A percentile compares a stretch with the other conserved stretches of the same genome.
phyloP scores from a whole-genome alignment of 2,113 vertebrate species.

The Sinocyclocheilus rhinocerous region DNA sequence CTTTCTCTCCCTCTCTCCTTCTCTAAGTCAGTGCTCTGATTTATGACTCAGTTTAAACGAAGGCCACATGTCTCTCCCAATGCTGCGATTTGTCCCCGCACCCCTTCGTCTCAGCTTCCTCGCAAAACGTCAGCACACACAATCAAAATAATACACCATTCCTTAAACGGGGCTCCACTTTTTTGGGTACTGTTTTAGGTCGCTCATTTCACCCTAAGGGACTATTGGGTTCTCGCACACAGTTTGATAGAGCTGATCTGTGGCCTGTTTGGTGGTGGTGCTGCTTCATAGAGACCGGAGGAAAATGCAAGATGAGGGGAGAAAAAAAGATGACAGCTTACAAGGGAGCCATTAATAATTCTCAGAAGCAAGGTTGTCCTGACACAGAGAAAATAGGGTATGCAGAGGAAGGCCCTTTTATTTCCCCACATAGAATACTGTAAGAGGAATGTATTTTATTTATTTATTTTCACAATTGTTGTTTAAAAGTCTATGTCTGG shows the following conservation, averaged over 20 bases:
- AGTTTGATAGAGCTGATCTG: constrained; percentile 32
- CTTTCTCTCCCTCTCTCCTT: constrained; percentile 46
- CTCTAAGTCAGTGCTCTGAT: constrained; percentile 75
- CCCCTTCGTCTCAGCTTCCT: constrained; percentile 62
- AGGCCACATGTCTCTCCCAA: constrained; percentile 81
- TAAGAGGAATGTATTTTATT: constrained; percentile 67
- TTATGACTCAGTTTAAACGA: constrained; percentile 87
- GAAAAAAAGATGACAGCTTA: constrained; percentile 75
- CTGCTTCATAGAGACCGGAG: constrained; percentile 38
- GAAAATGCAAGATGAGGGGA: constrained; percentile 47
- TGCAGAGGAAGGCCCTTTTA: constrained; percentile 72
- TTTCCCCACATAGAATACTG: constrained; percentile 69
- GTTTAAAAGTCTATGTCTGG: not conserved
- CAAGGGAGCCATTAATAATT: constrained; percentile 80
- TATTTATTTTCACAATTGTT: constrained; percentile 50
- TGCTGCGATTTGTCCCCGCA: constrained; percentile 80
- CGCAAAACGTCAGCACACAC: constrained; percentile 62
- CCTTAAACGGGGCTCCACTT: constrained; percentile 25
- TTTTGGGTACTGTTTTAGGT: constrained; percentile 19
- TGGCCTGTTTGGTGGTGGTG: constrained; percentile 22
- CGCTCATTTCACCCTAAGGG: constrained; percentile 18
- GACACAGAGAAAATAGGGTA: constrained; percentile 73
- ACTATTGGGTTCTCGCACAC: constrained; percentile 4
- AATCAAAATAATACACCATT: constrained; percentile 60
- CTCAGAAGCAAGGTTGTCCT: constrained; percentile 76